Conservation (phyloP, 2,113 vertebrate genomes). For the Anser cygnoides region DNA sequence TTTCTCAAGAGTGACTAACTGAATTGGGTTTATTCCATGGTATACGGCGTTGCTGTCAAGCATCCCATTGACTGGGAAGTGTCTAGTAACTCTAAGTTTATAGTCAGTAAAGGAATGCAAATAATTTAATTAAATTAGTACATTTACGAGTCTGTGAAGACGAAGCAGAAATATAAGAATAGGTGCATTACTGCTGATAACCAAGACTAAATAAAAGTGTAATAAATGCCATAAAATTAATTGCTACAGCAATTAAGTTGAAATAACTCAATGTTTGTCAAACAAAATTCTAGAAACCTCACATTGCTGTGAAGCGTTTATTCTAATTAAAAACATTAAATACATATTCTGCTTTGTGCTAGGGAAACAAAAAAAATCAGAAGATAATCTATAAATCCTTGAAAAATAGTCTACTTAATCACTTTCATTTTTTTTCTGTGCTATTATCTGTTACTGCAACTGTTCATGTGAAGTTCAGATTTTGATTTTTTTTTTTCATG, state of each 20-base stretch:
- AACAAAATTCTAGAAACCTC: background rate
- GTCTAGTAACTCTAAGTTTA: background rate
- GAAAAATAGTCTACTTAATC: background rate
- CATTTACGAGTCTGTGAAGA: background rate
- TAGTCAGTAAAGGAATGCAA: background rate
- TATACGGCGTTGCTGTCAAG: background rate
- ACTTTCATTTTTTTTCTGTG: background rate
- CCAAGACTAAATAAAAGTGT: background rate
- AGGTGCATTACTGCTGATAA: background rate
- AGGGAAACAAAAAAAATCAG: background rate
- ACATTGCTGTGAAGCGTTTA: background rate
- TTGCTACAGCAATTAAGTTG: background rate
- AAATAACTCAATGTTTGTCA: background rate
- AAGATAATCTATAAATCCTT: background rate
- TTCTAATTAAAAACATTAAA: background rate
- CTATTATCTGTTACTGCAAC: background rate
- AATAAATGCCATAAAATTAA: background rate
- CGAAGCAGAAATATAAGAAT: background rate
- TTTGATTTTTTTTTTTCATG: background rate
- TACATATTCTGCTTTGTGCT: background rate
- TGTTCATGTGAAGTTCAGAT: background rate
- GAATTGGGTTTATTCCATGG: background rate
- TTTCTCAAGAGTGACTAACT: background rate
- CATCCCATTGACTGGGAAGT: background rate
- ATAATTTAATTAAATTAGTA: background rate